These are phyloP conservation scores for Phortica magna DNA, from an alignment of 2,888 invertebrate species.

Conservation along the genomic window DNA sequence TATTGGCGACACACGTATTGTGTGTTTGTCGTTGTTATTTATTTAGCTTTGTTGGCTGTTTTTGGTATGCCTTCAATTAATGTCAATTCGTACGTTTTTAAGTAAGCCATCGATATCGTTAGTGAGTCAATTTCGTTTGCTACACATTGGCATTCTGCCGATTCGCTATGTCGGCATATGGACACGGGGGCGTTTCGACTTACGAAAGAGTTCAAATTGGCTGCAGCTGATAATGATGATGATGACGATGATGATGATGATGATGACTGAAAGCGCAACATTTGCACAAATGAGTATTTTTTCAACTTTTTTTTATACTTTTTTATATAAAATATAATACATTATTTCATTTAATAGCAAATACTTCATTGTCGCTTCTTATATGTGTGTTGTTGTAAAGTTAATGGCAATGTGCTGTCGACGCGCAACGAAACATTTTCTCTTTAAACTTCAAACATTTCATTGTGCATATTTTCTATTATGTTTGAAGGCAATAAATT, in stretches of 20 bases:
- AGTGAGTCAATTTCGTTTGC: neutral
- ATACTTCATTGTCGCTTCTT: neutral
- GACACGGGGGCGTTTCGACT: neutral
- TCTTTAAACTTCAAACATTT: neutral
- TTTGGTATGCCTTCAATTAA: constrained; percentile 75
- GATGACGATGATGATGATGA: neutral
- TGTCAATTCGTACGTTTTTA: constrained; percentile 73
- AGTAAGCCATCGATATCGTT: constrained; percentile 67
- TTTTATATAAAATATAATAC: neutral
- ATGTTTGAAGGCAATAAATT: constrained; percentile 74
- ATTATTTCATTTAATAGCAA: constrained; percentile 2
- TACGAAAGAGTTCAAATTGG: constrained; percentile 9
- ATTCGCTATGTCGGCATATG: neutral
- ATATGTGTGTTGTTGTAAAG: constrained; percentile 65
- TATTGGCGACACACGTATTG: neutral
- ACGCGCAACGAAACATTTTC: neutral
- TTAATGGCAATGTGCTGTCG: constrained; percentile 67
- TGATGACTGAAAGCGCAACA: constrained; percentile 12
- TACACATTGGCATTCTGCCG: neutral
- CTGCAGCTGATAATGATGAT: neutral
- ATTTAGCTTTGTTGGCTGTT: constrained; percentile 69
- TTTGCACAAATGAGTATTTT: neutral
- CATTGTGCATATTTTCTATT: constrained; percentile 66
- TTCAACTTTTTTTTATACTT: neutral
- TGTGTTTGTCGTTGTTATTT: constrained; percentile 64